Evolutionary conservation across 2,113 vertebrate genomes (phyloP).

Genomic region (Strigops habroptila): DNA sequence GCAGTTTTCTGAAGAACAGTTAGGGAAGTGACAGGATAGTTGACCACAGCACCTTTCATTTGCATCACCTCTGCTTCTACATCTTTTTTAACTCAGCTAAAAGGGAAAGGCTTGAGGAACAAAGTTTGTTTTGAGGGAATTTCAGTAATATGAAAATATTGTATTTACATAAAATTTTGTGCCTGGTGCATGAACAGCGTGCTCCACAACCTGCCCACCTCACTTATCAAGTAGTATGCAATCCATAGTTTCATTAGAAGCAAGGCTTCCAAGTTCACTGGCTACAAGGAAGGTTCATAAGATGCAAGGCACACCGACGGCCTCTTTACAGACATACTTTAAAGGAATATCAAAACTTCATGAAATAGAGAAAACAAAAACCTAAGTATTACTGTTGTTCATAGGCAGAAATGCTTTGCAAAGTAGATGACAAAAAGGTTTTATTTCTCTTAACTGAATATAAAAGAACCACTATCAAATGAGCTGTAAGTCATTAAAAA

Average conservation of each 20-base stretch:
- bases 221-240: neutral
- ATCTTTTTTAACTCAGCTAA: neutral
- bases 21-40: neutral
- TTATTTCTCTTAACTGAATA: neutral
- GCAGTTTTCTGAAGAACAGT: neutral
- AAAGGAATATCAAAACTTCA: neutral
- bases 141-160: neutral
- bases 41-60: neutral
- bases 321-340: neutral
- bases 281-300: neutral
- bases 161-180: neutral
- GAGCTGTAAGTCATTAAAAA: neutral
- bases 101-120: neutral
- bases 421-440: neutral
- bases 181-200: neutral
- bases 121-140: neutral
- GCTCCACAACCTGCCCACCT: neutral
- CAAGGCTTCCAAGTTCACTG: neutral
- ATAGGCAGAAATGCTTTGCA: neutral
- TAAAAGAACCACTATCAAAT: neutral
- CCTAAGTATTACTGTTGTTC: neutral
- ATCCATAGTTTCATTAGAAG: neutral
- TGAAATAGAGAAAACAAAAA: neutral
- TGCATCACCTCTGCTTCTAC: neutral
- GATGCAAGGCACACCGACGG: accelerated